phyloP scores from a whole-genome alignment of 1,140 invertebrate genomes.

The Carposina sasakii region DNA sequence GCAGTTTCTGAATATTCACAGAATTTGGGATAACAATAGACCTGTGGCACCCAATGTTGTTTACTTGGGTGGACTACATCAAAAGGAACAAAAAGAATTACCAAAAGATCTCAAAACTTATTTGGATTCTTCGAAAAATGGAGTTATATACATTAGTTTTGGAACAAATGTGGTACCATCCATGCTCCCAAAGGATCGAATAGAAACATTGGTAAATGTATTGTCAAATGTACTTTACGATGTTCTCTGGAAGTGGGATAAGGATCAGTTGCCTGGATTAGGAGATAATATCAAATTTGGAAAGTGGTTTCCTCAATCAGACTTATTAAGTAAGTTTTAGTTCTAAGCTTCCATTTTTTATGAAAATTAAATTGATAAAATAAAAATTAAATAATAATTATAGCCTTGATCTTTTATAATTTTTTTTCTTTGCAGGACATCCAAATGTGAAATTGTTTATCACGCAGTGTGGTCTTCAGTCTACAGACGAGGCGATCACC shows the following conservation, averaged over 20 bases:
- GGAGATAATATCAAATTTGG: constrained; percentile 56
- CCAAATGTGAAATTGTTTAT: constrained; percentile 11
- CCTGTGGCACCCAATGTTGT: constrained; percentile 61
- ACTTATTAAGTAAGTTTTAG: constrained; percentile 56
- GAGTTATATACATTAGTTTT: constrained; percentile 75
- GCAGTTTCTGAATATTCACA: constrained; percentile 70
- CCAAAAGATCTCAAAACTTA: constrained; percentile 59
- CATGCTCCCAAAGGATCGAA: constrained; percentile 35
- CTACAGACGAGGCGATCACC: constrained; percentile 10
- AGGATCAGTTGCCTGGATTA: constrained; percentile 31
- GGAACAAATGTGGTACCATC: constrained; percentile 67
- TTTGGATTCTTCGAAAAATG: constrained; percentile 62
- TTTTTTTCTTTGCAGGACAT: constrained; percentile 4
- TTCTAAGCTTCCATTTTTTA: neutral
- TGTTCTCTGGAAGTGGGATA: constrained; percentile 64
- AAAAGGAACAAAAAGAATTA: constrained; percentile 40
- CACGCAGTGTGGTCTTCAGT: constrained; percentile 6
- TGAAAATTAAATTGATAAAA: neutral
- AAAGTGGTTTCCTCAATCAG: constrained; percentile 59
- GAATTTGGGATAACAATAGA: constrained; percentile 50
- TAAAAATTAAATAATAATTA: no score
- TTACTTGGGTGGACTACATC: constrained; percentile 60
- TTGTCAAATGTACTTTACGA: constrained; percentile 41
- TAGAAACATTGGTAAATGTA: constrained; percentile 44
- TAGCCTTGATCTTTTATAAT: no score